Evolutionary conservation across 1,140 invertebrate genomes (phyloP).

Genomic region (Drosophila pandora): DNA sequence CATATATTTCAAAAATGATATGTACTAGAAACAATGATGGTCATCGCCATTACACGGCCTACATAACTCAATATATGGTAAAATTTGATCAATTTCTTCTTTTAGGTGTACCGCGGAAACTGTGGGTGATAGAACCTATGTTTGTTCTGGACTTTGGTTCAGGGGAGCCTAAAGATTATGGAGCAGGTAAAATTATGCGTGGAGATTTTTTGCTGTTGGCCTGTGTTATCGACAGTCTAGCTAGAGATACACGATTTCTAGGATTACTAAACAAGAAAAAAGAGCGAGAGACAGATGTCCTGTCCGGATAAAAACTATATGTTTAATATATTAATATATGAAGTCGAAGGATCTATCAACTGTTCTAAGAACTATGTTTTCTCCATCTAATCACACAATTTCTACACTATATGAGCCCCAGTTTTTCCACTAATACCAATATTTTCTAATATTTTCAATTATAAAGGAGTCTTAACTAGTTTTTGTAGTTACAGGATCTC

Average conservation of each 20-base stretch:
- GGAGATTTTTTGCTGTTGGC: too few relatives aligned
- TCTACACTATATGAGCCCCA: conserved; percentile 11
- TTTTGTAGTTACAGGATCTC: neutral
- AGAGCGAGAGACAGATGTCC: conserved; percentile 33
- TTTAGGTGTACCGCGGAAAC: too few relatives aligned
- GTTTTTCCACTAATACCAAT: conserved; percentile 5
- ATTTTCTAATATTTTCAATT: conserved; percentile 9
- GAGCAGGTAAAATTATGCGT: too few relatives aligned
- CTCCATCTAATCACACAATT: conserved; percentile 6
- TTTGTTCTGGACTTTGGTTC: too few relatives aligned
- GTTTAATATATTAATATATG: neutral
- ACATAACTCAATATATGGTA: too few relatives aligned
- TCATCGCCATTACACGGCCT: too few relatives aligned
- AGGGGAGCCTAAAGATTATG: too few relatives aligned
- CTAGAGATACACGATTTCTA: conserved; percentile 9
- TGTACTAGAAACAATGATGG: too few relatives aligned
- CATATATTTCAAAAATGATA: too few relatives aligned
- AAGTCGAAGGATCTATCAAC: conserved; percentile 3
- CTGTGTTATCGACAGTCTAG: conserved; percentile 35
- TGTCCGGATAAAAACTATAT: neutral
- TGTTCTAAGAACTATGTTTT: neutral
- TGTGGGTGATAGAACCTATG: too few relatives aligned
- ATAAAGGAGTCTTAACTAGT: conserved; percentile 20
- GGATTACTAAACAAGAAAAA: neutral
- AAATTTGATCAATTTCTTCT: too few relatives aligned